Evolutionary conservation across 30 jellyfish, hydroid and myxozoan genomes (phyloP).

Genomic region (Turritopsis dohrnii): DNA sequence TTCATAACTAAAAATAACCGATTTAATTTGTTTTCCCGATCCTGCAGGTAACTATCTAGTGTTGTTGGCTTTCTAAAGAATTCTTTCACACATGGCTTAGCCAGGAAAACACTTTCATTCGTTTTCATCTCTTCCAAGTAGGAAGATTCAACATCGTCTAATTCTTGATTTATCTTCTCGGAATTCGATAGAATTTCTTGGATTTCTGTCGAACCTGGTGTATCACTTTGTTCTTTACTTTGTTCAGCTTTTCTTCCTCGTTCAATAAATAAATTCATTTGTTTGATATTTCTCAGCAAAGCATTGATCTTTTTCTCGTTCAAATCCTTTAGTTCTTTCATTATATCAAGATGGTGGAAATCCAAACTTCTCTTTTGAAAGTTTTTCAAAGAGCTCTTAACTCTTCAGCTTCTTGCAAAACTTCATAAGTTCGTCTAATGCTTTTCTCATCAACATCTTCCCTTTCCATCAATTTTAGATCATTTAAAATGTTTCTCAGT

Average conservation of each 20-base stretch:
- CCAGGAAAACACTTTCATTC: background rate
- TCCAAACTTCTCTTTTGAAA: conserved; percentile 29
- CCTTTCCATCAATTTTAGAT: background rate
- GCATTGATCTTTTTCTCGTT: conserved; percentile 46
- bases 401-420: conserved; percentile 18
- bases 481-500: background rate
- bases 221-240: background rate
- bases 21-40: conserved; percentile 27
- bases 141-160: background rate
- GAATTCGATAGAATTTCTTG: background rate
- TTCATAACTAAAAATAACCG: conserved; percentile 9
- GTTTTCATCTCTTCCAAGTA: background rate
- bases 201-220: background rate
- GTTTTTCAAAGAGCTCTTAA: background rate
- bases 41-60: background rate
- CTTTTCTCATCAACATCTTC: background rate
- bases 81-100: background rate
- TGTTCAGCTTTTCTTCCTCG: background rate
- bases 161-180: background rate
- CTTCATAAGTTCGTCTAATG: background rate
- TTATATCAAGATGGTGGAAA: conserved; percentile 11
- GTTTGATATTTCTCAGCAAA: conserved; percentile 20
- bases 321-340: conserved; percentile 19
- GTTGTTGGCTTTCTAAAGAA: background rate
- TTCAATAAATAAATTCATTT: conserved; percentile 7